These are phyloP conservation scores for Leptinotarsa peninsularis DNA, from an alignment of 2,888 invertebrate genomes.

Conservation along the genomic window DNA sequence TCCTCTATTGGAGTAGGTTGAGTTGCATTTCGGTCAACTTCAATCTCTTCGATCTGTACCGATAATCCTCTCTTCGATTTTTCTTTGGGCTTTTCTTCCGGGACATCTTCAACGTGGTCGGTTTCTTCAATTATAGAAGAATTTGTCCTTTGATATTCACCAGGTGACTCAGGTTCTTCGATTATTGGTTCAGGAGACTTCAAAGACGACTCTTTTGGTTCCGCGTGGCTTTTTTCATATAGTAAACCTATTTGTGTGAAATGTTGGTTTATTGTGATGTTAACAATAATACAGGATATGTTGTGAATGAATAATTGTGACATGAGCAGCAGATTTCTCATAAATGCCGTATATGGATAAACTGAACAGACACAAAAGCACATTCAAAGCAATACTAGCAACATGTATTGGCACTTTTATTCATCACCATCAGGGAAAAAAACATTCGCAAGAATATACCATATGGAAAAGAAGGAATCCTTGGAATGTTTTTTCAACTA, in stretches of 20 bases:
- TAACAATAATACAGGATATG: neutral
- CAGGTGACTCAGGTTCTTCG: constrained; percentile 56
- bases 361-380: constrained; percentile 16
- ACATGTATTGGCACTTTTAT: constrained; percentile 9
- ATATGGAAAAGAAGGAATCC: neutral
- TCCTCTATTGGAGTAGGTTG: constrained; percentile 40
- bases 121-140: constrained; percentile 53
- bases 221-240: constrained; percentile 54
- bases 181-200: constrained; percentile 55
- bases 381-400: constrained; percentile 5
- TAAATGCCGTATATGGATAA: constrained; percentile 13
- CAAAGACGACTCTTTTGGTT: constrained; percentile 47
- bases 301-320: constrained; percentile 14
- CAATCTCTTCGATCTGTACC: constrained; percentile 58
- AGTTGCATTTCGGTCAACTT: constrained; percentile 50
- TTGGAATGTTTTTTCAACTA: neutral
- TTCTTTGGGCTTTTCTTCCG: constrained; percentile 45
- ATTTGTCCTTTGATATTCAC: constrained; percentile 38
- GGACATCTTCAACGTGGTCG: constrained; percentile 46
- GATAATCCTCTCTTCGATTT: constrained; percentile 53
- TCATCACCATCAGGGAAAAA: neutral
- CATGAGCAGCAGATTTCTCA: constrained; percentile 6
- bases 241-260: constrained; percentile 50
- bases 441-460: neutral
- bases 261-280: constrained; percentile 21